Conservation (phyloP, 2,113 vertebrate genomes). For the Melierax canorus region DNA sequence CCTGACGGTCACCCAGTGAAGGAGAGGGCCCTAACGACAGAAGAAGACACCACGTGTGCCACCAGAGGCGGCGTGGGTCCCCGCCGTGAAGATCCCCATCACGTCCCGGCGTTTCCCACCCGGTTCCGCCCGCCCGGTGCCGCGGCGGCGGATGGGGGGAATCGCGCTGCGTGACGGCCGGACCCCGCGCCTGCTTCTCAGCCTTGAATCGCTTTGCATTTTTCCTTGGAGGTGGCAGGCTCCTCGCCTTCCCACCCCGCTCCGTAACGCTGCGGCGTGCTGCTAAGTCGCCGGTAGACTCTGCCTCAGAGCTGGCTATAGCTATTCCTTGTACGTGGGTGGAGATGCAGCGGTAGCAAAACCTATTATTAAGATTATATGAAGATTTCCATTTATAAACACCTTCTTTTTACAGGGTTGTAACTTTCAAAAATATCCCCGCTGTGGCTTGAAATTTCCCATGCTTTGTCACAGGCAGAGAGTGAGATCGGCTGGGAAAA, state of each 20-base stretch:
- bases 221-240: not conserved
- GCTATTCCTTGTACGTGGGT: not conserved
- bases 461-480: not conserved
- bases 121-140: not conserved
- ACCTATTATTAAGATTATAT: slow-evolving; percentile 47
- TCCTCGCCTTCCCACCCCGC: not conserved
- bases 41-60: not conserved
- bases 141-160: not conserved
- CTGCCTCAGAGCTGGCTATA: not conserved
- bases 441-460: not conserved
- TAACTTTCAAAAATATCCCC: slow-evolving; percentile 17
- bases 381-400: slow-evolving; percentile 50
- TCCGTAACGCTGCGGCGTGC: not conserved
- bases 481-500: not conserved
- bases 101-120: accelerated
- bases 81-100: not conserved
- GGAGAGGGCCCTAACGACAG: not conserved
- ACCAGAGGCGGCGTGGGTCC: not conserved
- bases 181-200: not conserved
- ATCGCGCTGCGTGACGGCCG: not conserved
- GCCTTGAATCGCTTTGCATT: not conserved
- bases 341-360: slow-evolving; percentile 31
- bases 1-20: not conserved
- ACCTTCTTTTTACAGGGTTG: not conserved
- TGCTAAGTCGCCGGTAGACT: not conserved